Evolutionary conservation across 2,797 vertebrate species (phyloP).

Genomic region (Basileuterus tristriatus): DNA sequence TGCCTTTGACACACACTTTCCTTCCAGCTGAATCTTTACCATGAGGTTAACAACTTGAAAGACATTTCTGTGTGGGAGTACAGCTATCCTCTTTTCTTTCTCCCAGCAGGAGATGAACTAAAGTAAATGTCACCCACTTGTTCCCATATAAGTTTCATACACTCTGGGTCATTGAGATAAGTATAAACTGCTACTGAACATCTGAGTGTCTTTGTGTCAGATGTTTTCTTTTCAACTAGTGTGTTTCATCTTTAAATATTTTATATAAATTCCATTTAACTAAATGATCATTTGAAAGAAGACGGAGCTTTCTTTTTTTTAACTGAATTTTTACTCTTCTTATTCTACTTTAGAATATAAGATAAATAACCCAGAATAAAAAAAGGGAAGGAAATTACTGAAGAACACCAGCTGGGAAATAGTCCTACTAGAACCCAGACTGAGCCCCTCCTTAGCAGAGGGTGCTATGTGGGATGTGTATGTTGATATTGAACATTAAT

Average conservation of each 20-base stretch:
- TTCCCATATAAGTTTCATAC: conserved; percentile 46
- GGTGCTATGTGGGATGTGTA: not conserved
- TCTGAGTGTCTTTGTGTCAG: conserved; percentile 26
- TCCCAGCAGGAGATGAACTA: conserved; percentile 1
- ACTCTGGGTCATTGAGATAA: conserved; percentile 25
- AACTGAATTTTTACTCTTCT: not conserved
- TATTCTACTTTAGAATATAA: not conserved
- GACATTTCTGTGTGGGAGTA: conserved; percentile 44
- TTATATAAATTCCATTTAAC: conserved; percentile 21
- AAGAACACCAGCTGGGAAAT: not conserved
- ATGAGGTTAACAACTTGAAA: conserved; percentile 41
- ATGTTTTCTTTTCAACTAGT: conserved; percentile 16
- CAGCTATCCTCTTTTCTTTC: conserved; percentile 43
- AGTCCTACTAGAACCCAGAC: not conserved
- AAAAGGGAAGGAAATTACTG: not conserved
- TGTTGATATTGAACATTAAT: not conserved
- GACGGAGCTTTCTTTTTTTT: not conserved
- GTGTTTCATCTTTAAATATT: conserved; percentile 56
- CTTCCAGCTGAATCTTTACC: conserved; percentile 48
- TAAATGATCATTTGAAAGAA: conserved; percentile 9
- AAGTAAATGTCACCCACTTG: conserved; percentile 49
- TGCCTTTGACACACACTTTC: conserved; percentile 21
- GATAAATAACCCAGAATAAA: not conserved
- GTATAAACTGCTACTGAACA: conserved; percentile 35
- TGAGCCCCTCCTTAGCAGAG: not conserved